Evolutionary conservation across 2,888 invertebrate genomes (phyloP), one percentile per base, ranked within the genome.

Genomic region (Papilio protenor): DNA sequence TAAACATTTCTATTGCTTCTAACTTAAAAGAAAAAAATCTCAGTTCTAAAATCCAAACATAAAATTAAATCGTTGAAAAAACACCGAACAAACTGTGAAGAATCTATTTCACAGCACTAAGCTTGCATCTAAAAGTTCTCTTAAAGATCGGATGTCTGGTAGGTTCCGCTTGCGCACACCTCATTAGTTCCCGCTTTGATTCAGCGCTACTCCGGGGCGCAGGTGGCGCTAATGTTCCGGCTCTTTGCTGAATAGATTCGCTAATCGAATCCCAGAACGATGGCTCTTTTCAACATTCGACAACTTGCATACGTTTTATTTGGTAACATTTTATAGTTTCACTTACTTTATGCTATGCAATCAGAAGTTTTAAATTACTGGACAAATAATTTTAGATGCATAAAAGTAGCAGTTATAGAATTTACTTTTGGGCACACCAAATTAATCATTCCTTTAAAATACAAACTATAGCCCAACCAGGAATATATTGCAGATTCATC

Each of bases 101-200:
- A 81, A 81, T 79, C 79, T 78, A 78, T 80, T 81, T 81, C 79
- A 74, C 79, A 79, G 78, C 82, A 79, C 82, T 82, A 82, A 79
- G 74, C 83, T 80, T 81, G 84, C 86, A 84, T 84, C 84, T 85
- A 85, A 83, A 81, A 83, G 81, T 79, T 81, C 81, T 78, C 81
- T 79, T 80, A 82, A 84, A 85, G 85, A 87, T 88, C 86, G 87
- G 85, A 85, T 87, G 87, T 88, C 88, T 89, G 85, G 82, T 82
- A 76, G 81, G 84, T 84, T 86, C 83, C 86, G 82, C 81, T 83
- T 80, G 81, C 77, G 83, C 83, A 87, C 90, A 89, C 88, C 89
- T 91, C 91, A 91, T 91, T 92, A 91, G 90, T 77, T 82, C 80
- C 84, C 85, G 86, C 90, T 90, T 90, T 91, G 90, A 90, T 89